These are phyloP conservation scores for Beris morrisii DNA, from an alignment of 2,888 invertebrate genomes.

Conservation along the genomic window DNA sequence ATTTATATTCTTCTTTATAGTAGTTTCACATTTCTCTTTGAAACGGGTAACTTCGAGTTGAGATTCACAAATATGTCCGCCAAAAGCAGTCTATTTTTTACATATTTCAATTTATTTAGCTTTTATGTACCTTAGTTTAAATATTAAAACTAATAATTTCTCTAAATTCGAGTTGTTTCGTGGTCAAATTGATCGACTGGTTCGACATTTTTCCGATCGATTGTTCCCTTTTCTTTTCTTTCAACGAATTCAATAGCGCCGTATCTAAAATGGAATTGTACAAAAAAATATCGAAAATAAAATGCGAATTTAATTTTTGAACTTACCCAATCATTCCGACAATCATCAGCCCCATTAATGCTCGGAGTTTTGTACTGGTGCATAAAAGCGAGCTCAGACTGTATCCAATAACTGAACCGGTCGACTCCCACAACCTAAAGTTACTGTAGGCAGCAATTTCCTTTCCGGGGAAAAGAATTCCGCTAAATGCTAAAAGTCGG, in stretches of 20 bases:
- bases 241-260: constrained; percentile 49
- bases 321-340: constrained; percentile 74
- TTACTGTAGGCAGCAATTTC: constrained; percentile 92
- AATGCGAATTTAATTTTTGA: constrained; percentile 12
- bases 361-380: constrained; percentile 70
- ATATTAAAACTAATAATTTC: too few species aligned
- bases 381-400: constrained; percentile 77
- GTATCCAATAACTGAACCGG: constrained; percentile 86
- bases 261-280: constrained; percentile 45
- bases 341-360: constrained; percentile 67
- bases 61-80: too few species aligned
- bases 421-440: constrained; percentile 89
- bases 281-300: constrained; percentile 1
- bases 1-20: too few species aligned
- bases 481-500: constrained; percentile 69
- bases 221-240: constrained; percentile 39
- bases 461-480: constrained; percentile 79
- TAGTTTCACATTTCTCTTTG: too few species aligned
- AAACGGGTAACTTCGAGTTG: too few species aligned
- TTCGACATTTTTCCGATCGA: constrained; percentile 39
- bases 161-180: constrained; percentile 8
- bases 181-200: constrained; percentile 36
- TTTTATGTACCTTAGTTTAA: too few species aligned
- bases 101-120: too few species aligned
- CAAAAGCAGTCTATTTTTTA: too few species aligned